Percentiles rank a stretch among this genome's conserved stretches.
Evolutionary conservation across 1,140 invertebrate species (phyloP).

Genomic region (Heliothis virescens): DNA sequence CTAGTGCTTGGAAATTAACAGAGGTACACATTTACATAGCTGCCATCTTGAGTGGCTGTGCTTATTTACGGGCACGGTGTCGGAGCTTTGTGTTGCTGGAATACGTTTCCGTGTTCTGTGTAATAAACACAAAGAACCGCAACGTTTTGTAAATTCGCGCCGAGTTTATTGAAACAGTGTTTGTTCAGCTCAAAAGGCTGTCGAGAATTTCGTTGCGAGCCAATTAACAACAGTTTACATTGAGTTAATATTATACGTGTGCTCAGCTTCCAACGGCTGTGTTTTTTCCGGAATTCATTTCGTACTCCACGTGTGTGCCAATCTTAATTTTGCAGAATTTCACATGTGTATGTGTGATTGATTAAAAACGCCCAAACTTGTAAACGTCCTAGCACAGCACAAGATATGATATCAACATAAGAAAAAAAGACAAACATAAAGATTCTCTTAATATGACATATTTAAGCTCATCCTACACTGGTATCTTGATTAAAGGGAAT

Average conservation of each 20-base stretch:
- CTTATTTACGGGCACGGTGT: conserved; percentile 32
- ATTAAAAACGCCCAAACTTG: too few relatives aligned
- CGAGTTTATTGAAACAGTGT: conserved; percentile 21
- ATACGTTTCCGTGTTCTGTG: conserved; percentile 32
- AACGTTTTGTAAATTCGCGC: conserved; percentile 28
- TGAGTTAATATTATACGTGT: not conserved
- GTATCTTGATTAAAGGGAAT: conserved; percentile 24
- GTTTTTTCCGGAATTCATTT: not conserved
- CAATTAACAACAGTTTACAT: conserved; percentile 10
- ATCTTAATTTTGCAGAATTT: too few relatives aligned
- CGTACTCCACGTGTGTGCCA: too few relatives aligned
- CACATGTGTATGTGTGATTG: too few relatives aligned
- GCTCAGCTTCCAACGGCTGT: not conserved
- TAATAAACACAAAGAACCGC: conserved; percentile 22
- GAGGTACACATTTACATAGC: conserved; percentile 55
- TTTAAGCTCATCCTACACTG: not conserved
- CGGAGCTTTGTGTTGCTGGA: conserved; percentile 8
- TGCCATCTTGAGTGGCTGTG: conserved; percentile 45
- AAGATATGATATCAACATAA: too few relatives aligned
- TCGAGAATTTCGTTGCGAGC: not conserved
- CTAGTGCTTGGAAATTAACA: conserved; percentile 64
- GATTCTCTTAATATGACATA: not conserved
- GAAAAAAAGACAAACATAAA: too few relatives aligned
- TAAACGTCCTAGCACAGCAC: too few relatives aligned
- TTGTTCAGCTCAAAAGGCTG: conserved; percentile 22